Evolutionary conservation across 2,113 vertebrate species (phyloP).

Genomic region (Ctenodactylus gundi): DNA sequence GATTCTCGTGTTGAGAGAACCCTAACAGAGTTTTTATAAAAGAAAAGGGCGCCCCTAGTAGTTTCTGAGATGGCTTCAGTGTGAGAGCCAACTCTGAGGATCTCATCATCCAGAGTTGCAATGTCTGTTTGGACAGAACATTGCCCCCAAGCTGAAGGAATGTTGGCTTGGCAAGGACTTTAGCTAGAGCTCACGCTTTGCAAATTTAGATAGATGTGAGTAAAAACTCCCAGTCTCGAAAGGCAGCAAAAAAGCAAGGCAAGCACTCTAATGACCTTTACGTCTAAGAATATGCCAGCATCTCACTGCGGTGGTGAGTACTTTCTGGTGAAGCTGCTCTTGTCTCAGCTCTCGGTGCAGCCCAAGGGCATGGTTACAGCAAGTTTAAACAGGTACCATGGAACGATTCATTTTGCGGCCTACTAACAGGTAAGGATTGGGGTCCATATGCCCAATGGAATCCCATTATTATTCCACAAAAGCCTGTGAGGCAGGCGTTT

Average conservation of each 20-base stretch:
- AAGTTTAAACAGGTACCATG: background rate
- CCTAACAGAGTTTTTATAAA: too few relatives aligned
- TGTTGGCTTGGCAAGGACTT: background rate
- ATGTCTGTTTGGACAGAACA: background rate
- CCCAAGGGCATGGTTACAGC: background rate
- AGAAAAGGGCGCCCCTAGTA: background rate
- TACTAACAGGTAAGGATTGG: background rate
- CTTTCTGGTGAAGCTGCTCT: background rate
- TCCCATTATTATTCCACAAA: background rate
- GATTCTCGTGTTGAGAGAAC: too few relatives aligned
- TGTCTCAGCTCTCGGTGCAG: background rate
- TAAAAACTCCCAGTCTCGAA: background rate
- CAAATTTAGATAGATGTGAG: background rate
- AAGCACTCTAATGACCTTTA: background rate
- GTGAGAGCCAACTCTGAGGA: background rate
- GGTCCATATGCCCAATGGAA: background rate
- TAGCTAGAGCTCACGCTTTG: background rate
- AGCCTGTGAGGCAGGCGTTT: background rate
- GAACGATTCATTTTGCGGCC: background rate
- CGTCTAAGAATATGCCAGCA: background rate
- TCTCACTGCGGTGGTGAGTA: background rate
- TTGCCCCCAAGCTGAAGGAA: conserved; percentile 23
- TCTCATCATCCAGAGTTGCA: background rate
- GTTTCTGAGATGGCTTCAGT: background rate
- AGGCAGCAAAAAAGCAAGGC: background rate